phyloP scores from a whole-genome alignment of 2,888 invertebrate genomes.

The Heteromyza rotundicornis region DNA sequence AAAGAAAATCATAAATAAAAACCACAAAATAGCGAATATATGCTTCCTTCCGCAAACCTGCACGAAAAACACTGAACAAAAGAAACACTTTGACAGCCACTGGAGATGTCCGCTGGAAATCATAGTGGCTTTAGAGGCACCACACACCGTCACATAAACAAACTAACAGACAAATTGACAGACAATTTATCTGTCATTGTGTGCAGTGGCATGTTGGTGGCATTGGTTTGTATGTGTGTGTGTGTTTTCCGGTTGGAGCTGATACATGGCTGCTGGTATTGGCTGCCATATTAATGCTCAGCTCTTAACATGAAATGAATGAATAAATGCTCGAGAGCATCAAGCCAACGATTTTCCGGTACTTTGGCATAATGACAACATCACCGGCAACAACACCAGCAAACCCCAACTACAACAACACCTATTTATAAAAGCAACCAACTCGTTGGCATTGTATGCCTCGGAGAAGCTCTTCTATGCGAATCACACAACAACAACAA shows the following conservation, averaged over 20 bases:
- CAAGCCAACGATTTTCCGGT: slow-evolving; percentile 15
- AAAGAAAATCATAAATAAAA: background rate
- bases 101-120: background rate
- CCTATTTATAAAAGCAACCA: no score
- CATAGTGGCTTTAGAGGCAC: slow-evolving; percentile 22
- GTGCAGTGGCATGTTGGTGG: slow-evolving; percentile 17
- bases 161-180: slow-evolving; percentile 40
- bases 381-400: background rate
- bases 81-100: no score
- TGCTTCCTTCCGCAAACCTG: no score
- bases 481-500: no score
- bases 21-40: slow-evolving; percentile 35
- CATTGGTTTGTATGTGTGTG: background rate
- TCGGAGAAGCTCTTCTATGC: no score
- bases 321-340: background rate
- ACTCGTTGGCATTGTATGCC: no score
- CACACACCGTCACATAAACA: slow-evolving; percentile 3
- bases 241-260: background rate
- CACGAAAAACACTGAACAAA: no score
- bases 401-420: slow-evolving; percentile 7
- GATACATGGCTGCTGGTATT: background rate
- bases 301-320: background rate
- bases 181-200: slow-evolving; percentile 53
- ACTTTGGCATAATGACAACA: background rate
- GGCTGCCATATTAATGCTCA: background rate